A percentile compares a stretch with the other conserved stretches of the same genome.
Evolutionary conservation across 1,140 invertebrate genomes (phyloP).

Genomic region (Harlomillsia oculata): DNA sequence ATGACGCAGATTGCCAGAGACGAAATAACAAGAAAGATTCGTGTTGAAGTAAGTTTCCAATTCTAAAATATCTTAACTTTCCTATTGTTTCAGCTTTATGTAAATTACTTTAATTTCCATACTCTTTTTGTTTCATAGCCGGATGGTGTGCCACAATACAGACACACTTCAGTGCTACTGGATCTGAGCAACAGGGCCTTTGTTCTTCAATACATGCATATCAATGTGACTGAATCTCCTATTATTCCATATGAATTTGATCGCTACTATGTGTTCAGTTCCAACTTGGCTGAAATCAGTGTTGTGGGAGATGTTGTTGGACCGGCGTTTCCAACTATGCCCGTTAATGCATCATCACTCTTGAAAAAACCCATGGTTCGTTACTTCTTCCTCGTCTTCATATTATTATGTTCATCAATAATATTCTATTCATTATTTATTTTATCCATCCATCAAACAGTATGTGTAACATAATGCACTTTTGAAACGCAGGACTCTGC

Average conservation of each 20-base stretch:
- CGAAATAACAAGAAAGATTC: constrained; percentile 56
- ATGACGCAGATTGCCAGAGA: constrained; percentile 76
- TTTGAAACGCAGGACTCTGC: constrained; percentile 63
- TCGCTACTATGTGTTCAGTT: constrained; percentile 89
- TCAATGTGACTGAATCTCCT: constrained; percentile 83
- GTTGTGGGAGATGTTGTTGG: constrained; percentile 91
- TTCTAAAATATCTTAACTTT: constrained; percentile 12
- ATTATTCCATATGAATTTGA: constrained; percentile 78
- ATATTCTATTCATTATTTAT: neutral
- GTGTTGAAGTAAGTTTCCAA: constrained; percentile 56
- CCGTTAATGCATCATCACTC: constrained; percentile 71
- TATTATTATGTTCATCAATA: neutral
- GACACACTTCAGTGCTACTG: constrained; percentile 81
- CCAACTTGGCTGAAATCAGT: constrained; percentile 74
- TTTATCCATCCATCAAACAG: neutral
- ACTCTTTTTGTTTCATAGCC: constrained; percentile 46
- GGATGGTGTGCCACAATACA: constrained; percentile 83
- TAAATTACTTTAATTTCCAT: constrained; percentile 3
- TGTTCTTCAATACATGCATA: constrained; percentile 87
- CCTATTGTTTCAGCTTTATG: constrained; percentile 6
- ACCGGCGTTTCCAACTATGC: constrained; percentile 85
- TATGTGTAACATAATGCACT: too few relatives aligned
- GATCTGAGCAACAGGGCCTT: constrained; percentile 86
- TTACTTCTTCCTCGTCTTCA: constrained; percentile 1
- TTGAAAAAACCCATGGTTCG: constrained; percentile 67